Percentiles rank a stretch among this genome's conserved stretches.
Evolutionary conservation across 2,797 vertebrate genomes (phyloP).

Genomic region (Hylomyscus alleni): DNA sequence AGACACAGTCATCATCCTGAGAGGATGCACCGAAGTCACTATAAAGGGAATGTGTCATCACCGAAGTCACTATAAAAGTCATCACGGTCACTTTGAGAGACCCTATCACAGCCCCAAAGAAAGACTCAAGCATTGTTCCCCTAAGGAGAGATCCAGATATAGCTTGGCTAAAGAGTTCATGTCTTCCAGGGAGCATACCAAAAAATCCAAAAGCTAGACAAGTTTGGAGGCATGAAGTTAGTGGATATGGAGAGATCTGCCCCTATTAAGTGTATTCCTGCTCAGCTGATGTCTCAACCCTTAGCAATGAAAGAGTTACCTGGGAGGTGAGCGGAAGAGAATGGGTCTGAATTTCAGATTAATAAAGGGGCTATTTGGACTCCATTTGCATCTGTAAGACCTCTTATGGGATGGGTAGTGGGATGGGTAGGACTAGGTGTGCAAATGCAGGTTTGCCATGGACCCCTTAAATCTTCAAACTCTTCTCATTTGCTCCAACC

Average conservation of each 20-base stretch:
- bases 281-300: too few species aligned
- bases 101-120: neutral
- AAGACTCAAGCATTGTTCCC: too few species aligned
- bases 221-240: slow-evolving; percentile 16
- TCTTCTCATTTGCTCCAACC: neutral
- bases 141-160: neutral
- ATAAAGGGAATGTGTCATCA: too few species aligned
- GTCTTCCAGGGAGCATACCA: neutral
- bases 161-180: neutral
- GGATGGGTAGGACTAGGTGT: neutral
- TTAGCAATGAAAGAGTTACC: neutral
- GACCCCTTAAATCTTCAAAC: neutral
- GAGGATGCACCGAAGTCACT: fast-evolving
- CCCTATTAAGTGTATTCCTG: neutral
- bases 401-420: neutral
- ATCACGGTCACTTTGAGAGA: neutral
- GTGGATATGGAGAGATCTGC: neutral
- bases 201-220: neutral
- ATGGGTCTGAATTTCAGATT: slow-evolving; percentile 25
- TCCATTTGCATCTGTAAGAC: neutral
- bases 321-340: neutral
- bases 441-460: neutral
- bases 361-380: slow-evolving; percentile 73
- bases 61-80: neutral
- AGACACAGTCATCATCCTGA: neutral